These are phyloP conservation scores for Lamellibrachia satsuma DNA, from an alignment of 2,888 invertebrate genomes.

Conservation along the genomic window DNA sequence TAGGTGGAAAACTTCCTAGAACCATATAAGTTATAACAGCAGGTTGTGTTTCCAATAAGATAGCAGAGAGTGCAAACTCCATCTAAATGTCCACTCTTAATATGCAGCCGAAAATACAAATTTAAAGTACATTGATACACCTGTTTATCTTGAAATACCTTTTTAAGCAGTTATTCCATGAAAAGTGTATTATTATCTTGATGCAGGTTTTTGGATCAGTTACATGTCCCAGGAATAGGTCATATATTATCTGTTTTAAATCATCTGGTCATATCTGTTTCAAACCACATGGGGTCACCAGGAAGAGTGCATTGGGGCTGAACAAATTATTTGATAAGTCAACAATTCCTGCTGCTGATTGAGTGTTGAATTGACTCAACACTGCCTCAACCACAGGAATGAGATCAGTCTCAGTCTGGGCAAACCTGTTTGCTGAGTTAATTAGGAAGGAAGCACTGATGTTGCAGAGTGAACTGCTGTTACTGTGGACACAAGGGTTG, in stretches of 20 bases:
- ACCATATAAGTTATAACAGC: background rate
- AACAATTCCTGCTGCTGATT: background rate
- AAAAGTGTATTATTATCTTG: too few species aligned
- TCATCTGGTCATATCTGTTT: background rate
- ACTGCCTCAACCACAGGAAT: background rate
- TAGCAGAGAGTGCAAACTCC: background rate
- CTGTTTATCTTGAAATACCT: too few species aligned
- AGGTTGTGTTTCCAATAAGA: background rate
- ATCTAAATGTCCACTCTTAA: background rate
- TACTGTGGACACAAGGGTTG: background rate
- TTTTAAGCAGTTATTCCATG: too few species aligned
- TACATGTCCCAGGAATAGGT: too few species aligned
- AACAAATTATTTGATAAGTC: background rate
- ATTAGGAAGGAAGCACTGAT: background rate
- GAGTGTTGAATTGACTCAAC: background rate
- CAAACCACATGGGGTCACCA: background rate
- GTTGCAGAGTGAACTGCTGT: background rate
- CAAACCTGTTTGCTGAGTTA: background rate
- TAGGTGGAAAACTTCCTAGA: constrained; percentile 47
- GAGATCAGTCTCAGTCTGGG: background rate
- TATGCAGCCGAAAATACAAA: background rate
- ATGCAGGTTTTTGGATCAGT: too few species aligned
- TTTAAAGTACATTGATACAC: too few species aligned
- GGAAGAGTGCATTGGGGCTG: background rate
- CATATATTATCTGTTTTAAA: background rate